These are phyloP conservation scores for Haliclona indistincta DNA, from an alignment of 37 sponge, comb jelly and placozoan genomes.

Conservation along the genomic window DNA sequence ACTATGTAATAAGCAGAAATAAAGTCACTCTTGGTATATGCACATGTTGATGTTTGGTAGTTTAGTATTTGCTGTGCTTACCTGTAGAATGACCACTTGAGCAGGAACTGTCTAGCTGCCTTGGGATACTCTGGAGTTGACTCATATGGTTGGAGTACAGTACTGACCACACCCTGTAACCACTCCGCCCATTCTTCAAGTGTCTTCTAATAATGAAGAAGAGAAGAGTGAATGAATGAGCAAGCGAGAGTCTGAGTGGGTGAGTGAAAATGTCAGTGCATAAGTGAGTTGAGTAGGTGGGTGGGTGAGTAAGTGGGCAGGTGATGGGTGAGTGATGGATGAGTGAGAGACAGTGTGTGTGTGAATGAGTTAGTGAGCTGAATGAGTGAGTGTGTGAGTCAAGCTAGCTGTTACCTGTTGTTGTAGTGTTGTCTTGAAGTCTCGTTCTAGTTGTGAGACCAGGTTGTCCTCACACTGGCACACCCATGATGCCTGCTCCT, in stretches of 20 bases:
- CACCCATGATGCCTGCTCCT: conserved; percentile 99
- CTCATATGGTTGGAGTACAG: conserved; percentile 70
- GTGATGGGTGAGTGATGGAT: no score
- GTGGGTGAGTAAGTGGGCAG: no score
- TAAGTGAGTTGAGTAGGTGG: no score
- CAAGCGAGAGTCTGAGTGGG: no score
- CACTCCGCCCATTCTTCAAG: conserved; percentile 96
- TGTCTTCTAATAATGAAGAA: conserved; percentile 34
- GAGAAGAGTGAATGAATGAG: no score
- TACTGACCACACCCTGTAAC: conserved; percentile 87
- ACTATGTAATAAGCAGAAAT: no score
- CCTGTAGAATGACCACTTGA: conserved; percentile 99
- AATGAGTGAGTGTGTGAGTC: not conserved
- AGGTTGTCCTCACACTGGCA: conserved; percentile 96
- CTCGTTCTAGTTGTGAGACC: conserved; percentile 81
- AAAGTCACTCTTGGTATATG: no score
- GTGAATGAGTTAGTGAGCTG: not conserved
- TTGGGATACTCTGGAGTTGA: conserved; percentile 65
- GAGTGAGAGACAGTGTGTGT: no score
- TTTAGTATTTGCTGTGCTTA: conserved; percentile 20
- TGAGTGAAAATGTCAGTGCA: no score
- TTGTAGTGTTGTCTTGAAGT: conserved; percentile 93
- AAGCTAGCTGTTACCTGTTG: conserved; percentile 64
- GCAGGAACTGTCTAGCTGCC: conserved; percentile 91
- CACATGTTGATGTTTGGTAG: no score